Conservation (phyloP, 53 echinoderm and acorn worm species). For the Henricia sp. region DNA sequence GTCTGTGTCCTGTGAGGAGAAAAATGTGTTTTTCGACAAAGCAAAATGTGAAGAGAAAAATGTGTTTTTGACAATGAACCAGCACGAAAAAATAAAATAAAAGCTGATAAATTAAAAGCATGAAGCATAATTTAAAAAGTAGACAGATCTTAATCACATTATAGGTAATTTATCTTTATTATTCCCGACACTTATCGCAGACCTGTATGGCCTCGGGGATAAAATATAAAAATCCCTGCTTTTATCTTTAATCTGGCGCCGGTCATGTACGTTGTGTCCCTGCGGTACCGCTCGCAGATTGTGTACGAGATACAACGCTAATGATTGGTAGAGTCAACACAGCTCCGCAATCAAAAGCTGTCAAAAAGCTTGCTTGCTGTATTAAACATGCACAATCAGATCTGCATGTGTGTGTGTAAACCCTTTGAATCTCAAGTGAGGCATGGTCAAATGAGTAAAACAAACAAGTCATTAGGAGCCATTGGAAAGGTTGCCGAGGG, state of each 20-base stretch:
- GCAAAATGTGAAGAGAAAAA: not conserved
- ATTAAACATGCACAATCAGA: conserved; percentile 17
- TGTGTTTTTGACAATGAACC: not conserved
- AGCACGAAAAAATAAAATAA: not conserved
- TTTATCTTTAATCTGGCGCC: not conserved
- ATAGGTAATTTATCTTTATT: not conserved
- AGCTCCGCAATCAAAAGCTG: not conserved
- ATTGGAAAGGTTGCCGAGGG: no score
- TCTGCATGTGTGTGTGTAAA: not conserved
- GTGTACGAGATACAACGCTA: not conserved
- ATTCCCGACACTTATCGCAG: not conserved
- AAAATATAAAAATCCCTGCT: not conserved
- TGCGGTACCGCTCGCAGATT: conserved; percentile 7
- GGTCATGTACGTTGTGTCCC: not conserved
- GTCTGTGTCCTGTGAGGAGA: no score
- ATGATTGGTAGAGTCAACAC: conserved; percentile 41
- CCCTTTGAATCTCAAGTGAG: conserved; percentile 3
- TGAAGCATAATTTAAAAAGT: not conserved
- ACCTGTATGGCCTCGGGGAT: not conserved
- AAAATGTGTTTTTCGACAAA: no score
- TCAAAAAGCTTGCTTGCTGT: not conserved
- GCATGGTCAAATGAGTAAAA: not conserved
- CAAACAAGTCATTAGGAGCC: conserved; percentile 4
- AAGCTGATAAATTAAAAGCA: not conserved
- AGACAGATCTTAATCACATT: not conserved